Conservation (phyloP, 1,140 invertebrate species). For the Bombyx mandarina region DNA sequence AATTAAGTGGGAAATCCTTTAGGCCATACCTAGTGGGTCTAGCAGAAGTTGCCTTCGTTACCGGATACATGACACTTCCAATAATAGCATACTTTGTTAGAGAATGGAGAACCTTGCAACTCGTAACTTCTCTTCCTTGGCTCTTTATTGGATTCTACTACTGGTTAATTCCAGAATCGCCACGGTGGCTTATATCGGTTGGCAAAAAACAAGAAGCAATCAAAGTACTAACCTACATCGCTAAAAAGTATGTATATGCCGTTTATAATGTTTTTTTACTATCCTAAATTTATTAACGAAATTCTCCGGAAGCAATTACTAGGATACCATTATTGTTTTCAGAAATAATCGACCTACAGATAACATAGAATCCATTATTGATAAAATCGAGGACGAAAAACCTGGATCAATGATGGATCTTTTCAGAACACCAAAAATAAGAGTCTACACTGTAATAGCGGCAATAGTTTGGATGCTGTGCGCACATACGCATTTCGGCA, state of each 20-base stretch:
- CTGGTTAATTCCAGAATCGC: constrained; percentile 55
- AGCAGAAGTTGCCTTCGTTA: constrained; percentile 35
- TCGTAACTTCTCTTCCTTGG: constrained; percentile 74
- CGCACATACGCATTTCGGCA: constrained; percentile 79
- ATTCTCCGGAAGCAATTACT: constrained; percentile 1
- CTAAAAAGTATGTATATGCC: constrained; percentile 40
- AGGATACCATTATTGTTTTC: constrained; percentile 23
- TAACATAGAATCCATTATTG: constrained; percentile 65
- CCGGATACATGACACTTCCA: constrained; percentile 73
- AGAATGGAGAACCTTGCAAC: constrained; percentile 76
- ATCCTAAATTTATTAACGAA: not conserved
- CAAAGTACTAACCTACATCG: constrained; percentile 36
- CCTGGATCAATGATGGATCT: constrained; percentile 61
- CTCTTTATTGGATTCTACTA: constrained; percentile 37
- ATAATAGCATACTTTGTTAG: constrained; percentile 76
- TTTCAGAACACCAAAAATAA: constrained; percentile 80
- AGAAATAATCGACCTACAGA: constrained; percentile 69
- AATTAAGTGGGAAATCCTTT: constrained; percentile 59
- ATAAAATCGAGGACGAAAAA: constrained; percentile 34
- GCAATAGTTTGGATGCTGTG: constrained; percentile 79
- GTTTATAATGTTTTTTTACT: not conserved
- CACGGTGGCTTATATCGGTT: constrained; percentile 53
- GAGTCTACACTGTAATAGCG: constrained; percentile 78
- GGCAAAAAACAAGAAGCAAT: constrained; percentile 47
- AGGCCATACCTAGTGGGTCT: constrained; percentile 43